Conservation (phyloP, 2,113 vertebrate species). For the Motacilla tschutschensis region DNA sequence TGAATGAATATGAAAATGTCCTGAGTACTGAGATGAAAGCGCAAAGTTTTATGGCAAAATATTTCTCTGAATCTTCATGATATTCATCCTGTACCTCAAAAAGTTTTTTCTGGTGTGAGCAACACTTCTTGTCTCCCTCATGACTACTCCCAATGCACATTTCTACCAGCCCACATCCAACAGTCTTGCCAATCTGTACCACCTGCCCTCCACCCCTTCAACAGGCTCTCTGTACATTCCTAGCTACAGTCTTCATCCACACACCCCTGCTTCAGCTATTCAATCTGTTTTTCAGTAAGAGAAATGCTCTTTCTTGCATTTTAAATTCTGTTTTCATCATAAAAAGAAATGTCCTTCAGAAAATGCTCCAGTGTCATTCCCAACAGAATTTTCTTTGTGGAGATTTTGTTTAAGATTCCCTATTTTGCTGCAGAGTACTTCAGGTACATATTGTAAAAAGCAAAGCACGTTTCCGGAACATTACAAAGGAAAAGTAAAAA, state of each 20-base stretch:
- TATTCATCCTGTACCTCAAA: slow-evolving; percentile 10
- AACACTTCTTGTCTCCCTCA: slow-evolving; percentile 23
- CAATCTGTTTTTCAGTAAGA: slow-evolving; percentile 46
- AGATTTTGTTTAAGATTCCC: background rate
- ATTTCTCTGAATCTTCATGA: background rate
- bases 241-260: slow-evolving; percentile 40
- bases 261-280: slow-evolving; percentile 46
- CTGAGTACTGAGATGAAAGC: background rate
- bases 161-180: slow-evolving; percentile 51
- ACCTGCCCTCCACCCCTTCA: slow-evolving; percentile 68
- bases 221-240: slow-evolving; percentile 57
- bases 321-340: background rate
- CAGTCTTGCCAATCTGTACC: slow-evolving; percentile 41
- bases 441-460: background rate
- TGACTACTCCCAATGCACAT: slow-evolving; percentile 23
- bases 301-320: slow-evolving; percentile 36
- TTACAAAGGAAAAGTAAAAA: background rate
- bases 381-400: background rate
- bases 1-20: background rate
- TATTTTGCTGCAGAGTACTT: background rate
- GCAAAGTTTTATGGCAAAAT: background rate
- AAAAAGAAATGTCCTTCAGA: slow-evolving; percentile 24
- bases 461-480: background rate
- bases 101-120: slow-evolving; percentile 5
- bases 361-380: background rate